Conservation (phyloP, 2,113 vertebrate genomes). For the Urocynchramus pylzowi region DNA sequence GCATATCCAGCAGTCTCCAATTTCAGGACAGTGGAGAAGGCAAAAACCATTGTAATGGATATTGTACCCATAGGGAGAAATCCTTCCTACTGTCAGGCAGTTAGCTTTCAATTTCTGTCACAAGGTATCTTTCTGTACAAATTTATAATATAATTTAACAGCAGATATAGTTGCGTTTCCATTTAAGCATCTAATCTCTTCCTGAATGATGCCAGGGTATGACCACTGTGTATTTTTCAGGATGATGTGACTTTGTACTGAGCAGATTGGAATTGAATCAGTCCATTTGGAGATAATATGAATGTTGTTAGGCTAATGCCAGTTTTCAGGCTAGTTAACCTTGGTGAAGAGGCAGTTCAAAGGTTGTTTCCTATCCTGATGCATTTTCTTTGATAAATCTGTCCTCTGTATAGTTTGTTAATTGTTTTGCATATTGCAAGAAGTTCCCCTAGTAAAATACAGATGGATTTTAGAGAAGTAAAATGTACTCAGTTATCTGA, state of each 20-base stretch:
- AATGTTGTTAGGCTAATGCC: not conserved
- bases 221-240: not conserved
- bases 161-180: not conserved
- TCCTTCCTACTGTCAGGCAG: not conserved
- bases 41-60: not conserved
- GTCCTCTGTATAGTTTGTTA: not conserved
- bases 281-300: not conserved
- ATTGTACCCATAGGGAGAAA: not conserved
- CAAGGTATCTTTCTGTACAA: not conserved
- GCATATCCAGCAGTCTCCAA: not conserved
- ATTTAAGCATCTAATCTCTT: not conserved
- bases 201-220: not conserved
- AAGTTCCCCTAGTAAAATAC: not conserved
- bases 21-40: not conserved
- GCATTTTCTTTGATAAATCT: not conserved
- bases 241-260: not conserved
- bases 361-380: not conserved
- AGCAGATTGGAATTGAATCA: not conserved
- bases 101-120: slow-evolving; percentile 20
- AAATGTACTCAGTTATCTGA: not conserved
- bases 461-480: not conserved
- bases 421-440: not conserved
- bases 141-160: slow-evolving; percentile 2
- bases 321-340: not conserved
- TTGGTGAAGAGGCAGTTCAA: not conserved